Evolutionary conservation across 2,888 invertebrate species (phyloP), one percentile per base, ranked within the genome.

Genomic region (Troglohyphantes excavatus): DNA sequence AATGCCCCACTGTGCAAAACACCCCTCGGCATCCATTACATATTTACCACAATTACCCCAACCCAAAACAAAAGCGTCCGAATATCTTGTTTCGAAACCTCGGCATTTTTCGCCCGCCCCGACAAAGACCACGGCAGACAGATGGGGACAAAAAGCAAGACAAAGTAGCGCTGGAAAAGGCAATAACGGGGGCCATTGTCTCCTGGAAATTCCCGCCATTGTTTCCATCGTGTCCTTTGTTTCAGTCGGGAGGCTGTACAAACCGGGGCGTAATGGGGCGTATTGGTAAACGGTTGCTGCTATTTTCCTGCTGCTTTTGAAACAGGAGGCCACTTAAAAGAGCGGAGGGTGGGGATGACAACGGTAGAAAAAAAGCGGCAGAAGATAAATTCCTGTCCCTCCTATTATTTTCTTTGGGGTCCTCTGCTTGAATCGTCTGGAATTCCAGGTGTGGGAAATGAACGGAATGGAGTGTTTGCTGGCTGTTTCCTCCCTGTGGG

Each of bases 101-200:
- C 26, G 7, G 17, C 61, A 76, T 76, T 76, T 76, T 76, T 76
- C 76, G 61, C 70, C 29, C 61, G 23, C 2, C 29, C 43, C 61
- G 61, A 76, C 76, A 76, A 76, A 76, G 76, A 33, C 76, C 76
- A 33, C 26, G n/a, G 39, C 5, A 5, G 70, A 73, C 73, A 73
- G 73, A 73, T 73, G 73, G 65, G 19, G 65, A 29, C 68, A 70
- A 29, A 23, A 19, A 53, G 33, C 29, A 39, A 59, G 67, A 79
- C 79, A 79, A 67, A 79, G 46, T 43, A 65, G 61, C 76, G 39
- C 76, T 33, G 33, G 13, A 61, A 76, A n/a, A n/a, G 63, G 79
- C 63, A 67, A 79, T 79, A 79, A 67, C 79, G 79, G 26, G n/a
- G 26, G 21, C 79, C 79, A 67, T 79, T 79, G 79, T 79, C 79